These are phyloP conservation scores for Formicarius rufipectus DNA, from an alignment of 2,113 vertebrate genomes.

Conservation along the genomic window DNA sequence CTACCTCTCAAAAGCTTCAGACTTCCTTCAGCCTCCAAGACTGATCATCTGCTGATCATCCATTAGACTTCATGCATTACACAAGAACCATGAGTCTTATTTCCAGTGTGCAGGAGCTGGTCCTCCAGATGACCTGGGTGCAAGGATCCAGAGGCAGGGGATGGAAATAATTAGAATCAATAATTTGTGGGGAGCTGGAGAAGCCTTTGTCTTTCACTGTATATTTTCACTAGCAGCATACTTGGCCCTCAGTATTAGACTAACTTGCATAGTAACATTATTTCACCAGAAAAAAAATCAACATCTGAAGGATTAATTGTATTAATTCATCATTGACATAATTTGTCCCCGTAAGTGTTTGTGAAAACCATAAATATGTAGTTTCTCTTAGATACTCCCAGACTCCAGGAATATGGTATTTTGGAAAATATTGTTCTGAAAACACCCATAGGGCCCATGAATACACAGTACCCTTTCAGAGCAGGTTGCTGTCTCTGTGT, in stretches of 20 bases:
- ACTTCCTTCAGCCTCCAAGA: neutral
- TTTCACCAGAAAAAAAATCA: neutral
- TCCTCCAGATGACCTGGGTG: neutral
- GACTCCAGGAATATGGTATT: neutral
- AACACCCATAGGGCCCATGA: neutral
- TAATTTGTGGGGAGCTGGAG: neutral
- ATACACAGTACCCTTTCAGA: neutral
- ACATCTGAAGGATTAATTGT: neutral
- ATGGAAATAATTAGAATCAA: neutral
- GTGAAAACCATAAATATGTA: neutral
- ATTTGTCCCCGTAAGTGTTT: neutral
- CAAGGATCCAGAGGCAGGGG: neutral
- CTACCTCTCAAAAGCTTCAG: neutral
- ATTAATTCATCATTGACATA: neutral
- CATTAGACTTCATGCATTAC: neutral
- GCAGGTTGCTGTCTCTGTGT: neutral
- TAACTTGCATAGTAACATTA: neutral
- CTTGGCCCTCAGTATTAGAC: neutral
- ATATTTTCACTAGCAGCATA: neutral
- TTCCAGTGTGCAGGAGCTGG: neutral
- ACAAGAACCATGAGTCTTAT: rapidly evolving
- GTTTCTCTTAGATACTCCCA: neutral
- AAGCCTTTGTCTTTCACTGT: neutral
- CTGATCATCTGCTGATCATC: neutral
- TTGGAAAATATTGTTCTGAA: neutral